Conservation (phyloP, 1,140 invertebrate genomes). For the Phthorimaea operculella region DNA sequence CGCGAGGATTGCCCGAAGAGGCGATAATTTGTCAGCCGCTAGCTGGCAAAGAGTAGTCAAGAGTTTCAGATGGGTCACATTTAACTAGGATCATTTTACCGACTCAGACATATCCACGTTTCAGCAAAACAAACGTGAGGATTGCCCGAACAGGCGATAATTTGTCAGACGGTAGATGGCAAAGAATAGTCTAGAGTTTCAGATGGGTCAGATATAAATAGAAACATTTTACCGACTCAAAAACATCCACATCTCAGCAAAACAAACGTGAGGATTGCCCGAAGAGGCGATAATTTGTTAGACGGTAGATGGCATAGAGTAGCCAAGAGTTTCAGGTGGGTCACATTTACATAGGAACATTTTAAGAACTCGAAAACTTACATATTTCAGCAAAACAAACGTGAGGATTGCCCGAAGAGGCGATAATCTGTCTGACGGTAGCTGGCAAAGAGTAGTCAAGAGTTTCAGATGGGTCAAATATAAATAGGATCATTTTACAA, state of each 20-base stretch:
- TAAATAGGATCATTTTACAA: too few relatives aligned
- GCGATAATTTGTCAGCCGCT: neutral
- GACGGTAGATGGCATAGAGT: conserved; percentile 45
- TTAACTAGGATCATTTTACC: neutral
- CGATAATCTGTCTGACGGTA: conserved; percentile 59
- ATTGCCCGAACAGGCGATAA: too few relatives aligned
- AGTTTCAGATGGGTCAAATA: neutral
- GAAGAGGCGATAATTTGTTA: conserved; percentile 58
- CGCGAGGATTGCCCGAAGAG: neutral
- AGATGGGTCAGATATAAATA: too few relatives aligned
- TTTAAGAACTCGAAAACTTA: too few relatives aligned
- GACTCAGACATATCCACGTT: too few relatives aligned
- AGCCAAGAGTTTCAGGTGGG: neutral
- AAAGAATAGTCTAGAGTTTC: too few relatives aligned
- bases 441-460: conserved; percentile 36
- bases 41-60: neutral
- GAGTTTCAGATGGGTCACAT: neutral
- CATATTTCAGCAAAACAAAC: conserved; percentile 5
- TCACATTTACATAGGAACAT: neutral
- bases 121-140: too few relatives aligned
- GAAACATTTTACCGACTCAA: conserved; percentile 20
- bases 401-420: conserved; percentile 33
- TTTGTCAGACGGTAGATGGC: too few relatives aligned
- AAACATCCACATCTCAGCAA: conserved; percentile 57
- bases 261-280: conserved; percentile 61